phyloP scores from a whole-genome alignment of 2,797 vertebrate species.

The Myiotriccus ornatus region DNA sequence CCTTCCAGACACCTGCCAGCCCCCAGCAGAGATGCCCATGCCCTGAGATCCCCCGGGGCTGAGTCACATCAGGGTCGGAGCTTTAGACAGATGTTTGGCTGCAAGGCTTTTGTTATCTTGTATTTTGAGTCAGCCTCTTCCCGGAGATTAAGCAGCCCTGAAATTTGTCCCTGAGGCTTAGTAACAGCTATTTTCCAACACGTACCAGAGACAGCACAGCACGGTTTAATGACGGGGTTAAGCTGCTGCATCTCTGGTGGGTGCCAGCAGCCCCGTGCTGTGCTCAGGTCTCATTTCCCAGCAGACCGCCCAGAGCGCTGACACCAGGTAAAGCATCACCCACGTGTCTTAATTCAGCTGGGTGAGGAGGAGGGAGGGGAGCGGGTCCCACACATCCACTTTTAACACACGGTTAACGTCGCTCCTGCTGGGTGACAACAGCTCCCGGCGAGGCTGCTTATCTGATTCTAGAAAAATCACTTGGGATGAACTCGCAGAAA shows the following conservation, averaged over 20 bases:
- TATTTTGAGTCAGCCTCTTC: background rate
- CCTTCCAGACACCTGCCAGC: background rate
- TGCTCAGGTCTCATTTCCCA: background rate
- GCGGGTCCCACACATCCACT: background rate
- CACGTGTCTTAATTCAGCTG: background rate
- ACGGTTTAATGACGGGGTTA: background rate
- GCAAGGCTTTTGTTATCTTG: background rate
- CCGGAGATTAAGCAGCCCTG: constrained; percentile 5
- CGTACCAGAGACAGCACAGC: background rate
- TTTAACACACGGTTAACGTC: rapidly evolving
- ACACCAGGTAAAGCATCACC: background rate
- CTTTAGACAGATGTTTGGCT: background rate
- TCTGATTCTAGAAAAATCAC: background rate
- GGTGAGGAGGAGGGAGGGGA: background rate
- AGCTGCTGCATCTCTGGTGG: background rate
- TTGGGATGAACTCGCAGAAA: background rate
- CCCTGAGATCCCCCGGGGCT: background rate
- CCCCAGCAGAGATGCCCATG: background rate
- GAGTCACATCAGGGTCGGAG: background rate
- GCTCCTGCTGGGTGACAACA: background rate
- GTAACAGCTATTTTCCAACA: background rate
- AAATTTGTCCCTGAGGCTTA: constrained; percentile 21
- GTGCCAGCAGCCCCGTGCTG: background rate
- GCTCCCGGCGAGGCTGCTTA: rapidly evolving
- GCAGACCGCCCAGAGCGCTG: background rate